Conservation (phyloP, 1,140 invertebrate species). For the Trachymyrmex cornetzi region DNA sequence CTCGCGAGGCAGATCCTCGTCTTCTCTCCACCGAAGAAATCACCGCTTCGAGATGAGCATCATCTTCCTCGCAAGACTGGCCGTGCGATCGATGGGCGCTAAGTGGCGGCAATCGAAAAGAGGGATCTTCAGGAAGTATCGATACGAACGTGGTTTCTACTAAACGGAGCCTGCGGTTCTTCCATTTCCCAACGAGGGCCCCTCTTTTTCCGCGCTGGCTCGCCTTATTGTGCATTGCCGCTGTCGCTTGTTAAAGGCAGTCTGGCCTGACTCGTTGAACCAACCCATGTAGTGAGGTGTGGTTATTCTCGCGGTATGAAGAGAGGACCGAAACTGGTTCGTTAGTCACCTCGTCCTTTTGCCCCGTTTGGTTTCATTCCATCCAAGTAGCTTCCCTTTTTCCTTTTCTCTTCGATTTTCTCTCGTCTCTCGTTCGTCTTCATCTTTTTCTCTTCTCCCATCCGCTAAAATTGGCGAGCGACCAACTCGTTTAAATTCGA, state of each 20-base stretch:
- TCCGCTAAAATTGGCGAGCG: slow-evolving; percentile 10
- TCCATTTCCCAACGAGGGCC: neutral
- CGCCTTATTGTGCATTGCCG: slow-evolving; percentile 40
- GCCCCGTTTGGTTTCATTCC: slow-evolving; percentile 11
- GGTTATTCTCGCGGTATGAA: slow-evolving; percentile 47
- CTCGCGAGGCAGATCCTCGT: neutral
- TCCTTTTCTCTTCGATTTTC: neutral
- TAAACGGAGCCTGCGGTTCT: slow-evolving; percentile 28
- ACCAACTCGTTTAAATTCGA: neutral
- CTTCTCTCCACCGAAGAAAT: neutral
- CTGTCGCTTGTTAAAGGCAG: slow-evolving; percentile 49
- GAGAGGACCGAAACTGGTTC: slow-evolving; percentile 55
- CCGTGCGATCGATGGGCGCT: slow-evolving; percentile 70
- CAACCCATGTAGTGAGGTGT: slow-evolving; percentile 43
- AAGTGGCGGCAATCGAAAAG: slow-evolving; percentile 76
- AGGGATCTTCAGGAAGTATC: slow-evolving; percentile 77
- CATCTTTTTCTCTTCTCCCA: no score
- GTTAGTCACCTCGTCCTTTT: slow-evolving; percentile 46
- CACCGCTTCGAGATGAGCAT: slow-evolving; percentile 75
- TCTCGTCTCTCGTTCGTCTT: neutral
- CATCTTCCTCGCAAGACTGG: slow-evolving; percentile 79
- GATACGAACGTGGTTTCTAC: slow-evolving; percentile 81
- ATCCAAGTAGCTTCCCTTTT: neutral
- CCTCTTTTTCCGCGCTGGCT: neutral
- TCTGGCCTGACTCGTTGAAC: slow-evolving; percentile 49